These are phyloP conservation scores for Drosophila atripex DNA, from an alignment of 2,888 invertebrate species.

Conservation along the genomic window DNA sequence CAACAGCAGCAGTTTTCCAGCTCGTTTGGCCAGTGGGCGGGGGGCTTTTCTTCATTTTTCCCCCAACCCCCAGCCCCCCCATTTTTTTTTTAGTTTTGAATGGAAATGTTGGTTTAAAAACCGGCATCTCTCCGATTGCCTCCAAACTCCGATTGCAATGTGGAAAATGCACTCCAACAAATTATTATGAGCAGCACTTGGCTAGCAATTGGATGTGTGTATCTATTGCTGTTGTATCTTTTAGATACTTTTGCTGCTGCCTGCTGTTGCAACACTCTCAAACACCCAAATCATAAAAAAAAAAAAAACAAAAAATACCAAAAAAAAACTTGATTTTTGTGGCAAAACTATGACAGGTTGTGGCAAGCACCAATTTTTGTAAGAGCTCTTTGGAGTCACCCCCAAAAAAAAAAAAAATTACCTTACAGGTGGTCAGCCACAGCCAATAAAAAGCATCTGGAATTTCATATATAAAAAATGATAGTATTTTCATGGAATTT, in stretches of 20 bases:
- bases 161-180: constrained; percentile 72
- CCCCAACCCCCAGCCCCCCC: too few relatives aligned
- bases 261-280: constrained; percentile 41
- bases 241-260: constrained; percentile 1
- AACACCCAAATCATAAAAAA: constrained; percentile 36
- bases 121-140: constrained; percentile 34
- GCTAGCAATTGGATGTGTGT: constrained; percentile 22
- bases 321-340: constrained; percentile 38
- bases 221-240: constrained; percentile 4
- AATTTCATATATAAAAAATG: neutral
- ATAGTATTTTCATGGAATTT: too few relatives aligned
- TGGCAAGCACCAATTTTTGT: constrained; percentile 19
- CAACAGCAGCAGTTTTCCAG: constrained; percentile 22
- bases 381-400: constrained; percentile 7
- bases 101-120: constrained; percentile 19
- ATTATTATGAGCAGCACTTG: constrained; percentile 71
- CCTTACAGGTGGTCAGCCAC: constrained; percentile 56
- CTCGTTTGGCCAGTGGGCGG: constrained; percentile 36
- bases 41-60: constrained; percentile 1
- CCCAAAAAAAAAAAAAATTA: constrained; percentile 7
- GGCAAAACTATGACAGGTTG: constrained; percentile 43
- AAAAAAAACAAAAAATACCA: too few relatives aligned
- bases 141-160: constrained; percentile 62
- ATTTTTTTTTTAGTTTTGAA: neutral
- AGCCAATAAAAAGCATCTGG: neutral